These are phyloP conservation scores for Dexiosoma caninum DNA, from an alignment of 2,888 invertebrate species.

Conservation along the genomic window DNA sequence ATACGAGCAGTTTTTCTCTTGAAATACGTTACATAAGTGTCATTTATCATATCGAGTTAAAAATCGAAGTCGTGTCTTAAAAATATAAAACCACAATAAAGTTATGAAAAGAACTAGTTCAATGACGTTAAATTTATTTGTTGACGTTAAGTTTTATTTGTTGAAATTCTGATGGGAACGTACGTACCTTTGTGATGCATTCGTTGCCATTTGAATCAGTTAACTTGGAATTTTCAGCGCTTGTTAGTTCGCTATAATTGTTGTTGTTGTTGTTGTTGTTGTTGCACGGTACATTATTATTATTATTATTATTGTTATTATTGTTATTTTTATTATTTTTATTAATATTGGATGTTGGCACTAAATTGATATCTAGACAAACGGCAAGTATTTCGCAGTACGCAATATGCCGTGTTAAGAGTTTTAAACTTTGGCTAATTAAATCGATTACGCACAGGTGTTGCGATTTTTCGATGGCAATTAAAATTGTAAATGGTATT, in stretches of 20 bases:
- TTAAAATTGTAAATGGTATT: conserved; percentile 76
- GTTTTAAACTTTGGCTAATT: conserved; percentile 78
- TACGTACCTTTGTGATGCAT: conserved; percentile 60
- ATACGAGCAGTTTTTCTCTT: conserved; percentile 13
- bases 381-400: conserved; percentile 77
- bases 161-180: conserved; percentile 53
- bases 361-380: conserved; percentile 73
- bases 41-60: conserved; percentile 54
- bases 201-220: conserved; percentile 56
- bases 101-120: conserved; percentile 53
- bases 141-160: no score
- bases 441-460: conserved; percentile 78
- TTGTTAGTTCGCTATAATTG: conserved; percentile 45
- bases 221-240: conserved; percentile 19
- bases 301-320: no score
- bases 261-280: conserved; percentile 47
- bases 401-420: conserved; percentile 77
- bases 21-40: conserved; percentile 40
- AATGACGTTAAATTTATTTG: conserved; percentile 48
- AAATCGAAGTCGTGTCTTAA: conserved; percentile 59
- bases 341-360: conserved; percentile 64
- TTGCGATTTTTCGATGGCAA: conserved; percentile 76
- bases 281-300: conserved; percentile 56
- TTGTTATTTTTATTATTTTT: conserved; percentile 31
- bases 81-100: conserved; percentile 15